Evolutionary conservation across 2,797 vertebrate species (phyloP).

Genomic region (Myripristis murdjan): DNA sequence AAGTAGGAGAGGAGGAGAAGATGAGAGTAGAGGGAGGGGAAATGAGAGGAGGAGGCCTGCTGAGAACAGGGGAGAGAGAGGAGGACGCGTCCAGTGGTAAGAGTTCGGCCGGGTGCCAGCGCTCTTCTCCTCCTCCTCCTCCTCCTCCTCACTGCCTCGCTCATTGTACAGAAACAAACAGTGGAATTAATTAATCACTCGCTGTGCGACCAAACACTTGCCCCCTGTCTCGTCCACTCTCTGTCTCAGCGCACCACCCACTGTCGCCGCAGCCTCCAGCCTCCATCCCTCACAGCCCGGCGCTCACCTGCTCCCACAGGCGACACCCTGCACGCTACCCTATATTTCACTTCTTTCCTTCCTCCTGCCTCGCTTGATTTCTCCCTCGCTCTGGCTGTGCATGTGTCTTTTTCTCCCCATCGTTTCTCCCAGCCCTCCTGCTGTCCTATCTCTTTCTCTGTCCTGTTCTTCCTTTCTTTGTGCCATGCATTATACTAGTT

Average conservation of each 20-base stretch:
- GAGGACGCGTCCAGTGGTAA: not conserved
- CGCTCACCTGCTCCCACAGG: conserved; percentile 26
- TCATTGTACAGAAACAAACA: conserved; percentile 66
- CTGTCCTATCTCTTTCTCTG: not conserved
- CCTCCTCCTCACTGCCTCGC: no score
- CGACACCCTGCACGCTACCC: conserved; percentile 36
- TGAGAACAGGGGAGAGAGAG: conserved; percentile 30
- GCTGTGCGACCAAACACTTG: conserved; percentile 73
- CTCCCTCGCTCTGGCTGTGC: no score
- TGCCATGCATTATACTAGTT: no score
- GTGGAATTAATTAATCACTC: conserved; percentile 76
- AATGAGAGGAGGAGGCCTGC: conserved; percentile 27
- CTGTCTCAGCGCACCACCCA: conserved; percentile 47
- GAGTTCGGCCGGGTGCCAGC: conserved; percentile 54
- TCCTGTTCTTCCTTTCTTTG: no score
- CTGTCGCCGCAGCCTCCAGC: conserved; percentile 30
- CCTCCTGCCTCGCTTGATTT: not conserved
- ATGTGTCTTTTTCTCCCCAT: not conserved
- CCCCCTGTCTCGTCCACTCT: conserved; percentile 66
- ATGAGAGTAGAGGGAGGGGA: conserved; percentile 8
- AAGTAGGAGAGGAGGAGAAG: conserved; percentile 1
- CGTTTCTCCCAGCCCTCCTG: not conserved
- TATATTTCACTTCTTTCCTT: conserved; percentile 1
- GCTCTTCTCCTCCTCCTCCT: no score
- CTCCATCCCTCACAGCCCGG: conserved; percentile 12